These are phyloP conservation scores for Sebastiscus albofasciatus DNA, from an alignment of 2,797 vertebrate species.

Conservation along the genomic window DNA sequence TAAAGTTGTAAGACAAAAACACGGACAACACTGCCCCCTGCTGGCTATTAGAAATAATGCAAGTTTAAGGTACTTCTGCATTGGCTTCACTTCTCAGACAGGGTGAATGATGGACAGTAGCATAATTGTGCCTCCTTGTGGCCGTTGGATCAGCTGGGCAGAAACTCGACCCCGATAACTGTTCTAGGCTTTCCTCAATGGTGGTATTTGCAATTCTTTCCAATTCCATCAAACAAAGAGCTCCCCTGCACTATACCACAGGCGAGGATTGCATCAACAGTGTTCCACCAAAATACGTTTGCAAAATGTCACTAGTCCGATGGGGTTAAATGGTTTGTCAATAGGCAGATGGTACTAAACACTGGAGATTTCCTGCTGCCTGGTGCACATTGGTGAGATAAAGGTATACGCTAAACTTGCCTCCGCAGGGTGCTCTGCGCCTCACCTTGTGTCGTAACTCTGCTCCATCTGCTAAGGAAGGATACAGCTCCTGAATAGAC, in stretches of 20 bases:
- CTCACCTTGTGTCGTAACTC: neutral
- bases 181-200: neutral
- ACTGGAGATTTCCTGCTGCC: neutral
- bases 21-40: too few species aligned
- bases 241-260: neutral
- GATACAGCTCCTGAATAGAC: neutral
- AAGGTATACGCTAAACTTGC: accelerated
- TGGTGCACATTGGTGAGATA: neutral
- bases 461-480: neutral
- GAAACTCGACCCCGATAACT: neutral
- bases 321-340: neutral
- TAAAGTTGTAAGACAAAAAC: too few species aligned
- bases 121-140: neutral
- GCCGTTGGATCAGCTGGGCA: neutral
- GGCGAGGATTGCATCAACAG: neutral
- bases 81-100: too few species aligned
- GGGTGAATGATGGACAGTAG: neutral
- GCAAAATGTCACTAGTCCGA: neutral
- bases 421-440: neutral
- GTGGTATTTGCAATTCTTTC: neutral
- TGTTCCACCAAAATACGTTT: neutral
- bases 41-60: too few species aligned
- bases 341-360: neutral
- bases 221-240: neutral
- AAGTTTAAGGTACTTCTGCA: too few species aligned